Percentiles rank a stretch among this genome's conserved stretches.
Conservation (phyloP, 1,140 invertebrate species). For the Pararge aegeria region DNA sequence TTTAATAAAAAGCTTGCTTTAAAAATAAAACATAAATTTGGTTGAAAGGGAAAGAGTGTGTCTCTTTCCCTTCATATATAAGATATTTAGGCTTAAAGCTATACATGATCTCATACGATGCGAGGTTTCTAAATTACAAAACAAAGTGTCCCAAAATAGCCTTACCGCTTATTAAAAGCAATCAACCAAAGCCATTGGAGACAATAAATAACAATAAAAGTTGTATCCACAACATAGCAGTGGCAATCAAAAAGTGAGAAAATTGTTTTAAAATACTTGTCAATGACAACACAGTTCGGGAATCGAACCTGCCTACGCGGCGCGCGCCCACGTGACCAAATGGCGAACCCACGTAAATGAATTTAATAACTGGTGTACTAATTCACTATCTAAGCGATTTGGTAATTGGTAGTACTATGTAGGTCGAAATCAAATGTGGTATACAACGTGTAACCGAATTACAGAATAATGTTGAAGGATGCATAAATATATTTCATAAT, state of each 20-base stretch:
- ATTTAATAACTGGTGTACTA: slow-evolving; percentile 31
- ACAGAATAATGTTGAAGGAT: too few species aligned
- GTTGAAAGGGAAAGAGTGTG: too few species aligned
- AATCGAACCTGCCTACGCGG: slow-evolving; percentile 28
- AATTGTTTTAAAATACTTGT: slow-evolving; percentile 16
- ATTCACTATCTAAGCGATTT: slow-evolving; percentile 16
- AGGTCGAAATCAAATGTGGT: not conserved
- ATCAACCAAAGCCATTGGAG: not conserved
- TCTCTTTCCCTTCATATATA: too few species aligned
- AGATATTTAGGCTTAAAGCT: too few species aligned
- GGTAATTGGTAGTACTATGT: not conserved
- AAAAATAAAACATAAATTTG: too few species aligned
- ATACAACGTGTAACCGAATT: too few species aligned
- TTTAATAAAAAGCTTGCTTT: too few species aligned
- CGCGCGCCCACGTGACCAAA: slow-evolving; percentile 30
- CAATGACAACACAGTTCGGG: slow-evolving; percentile 18
- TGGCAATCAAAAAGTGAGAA: slow-evolving; percentile 14
- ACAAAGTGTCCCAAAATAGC: not conserved
- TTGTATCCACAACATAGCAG: not conserved
- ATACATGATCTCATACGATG: too few species aligned
- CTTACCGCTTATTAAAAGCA: not conserved
- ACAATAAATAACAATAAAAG: slow-evolving; percentile 10
- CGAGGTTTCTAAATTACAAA: too few species aligned
- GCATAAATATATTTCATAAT: too few species aligned
- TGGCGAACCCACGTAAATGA: slow-evolving; percentile 37